Evolutionary conservation across 1,140 invertebrate species (phyloP).

Genomic region (Aphidius gifuensis): DNA sequence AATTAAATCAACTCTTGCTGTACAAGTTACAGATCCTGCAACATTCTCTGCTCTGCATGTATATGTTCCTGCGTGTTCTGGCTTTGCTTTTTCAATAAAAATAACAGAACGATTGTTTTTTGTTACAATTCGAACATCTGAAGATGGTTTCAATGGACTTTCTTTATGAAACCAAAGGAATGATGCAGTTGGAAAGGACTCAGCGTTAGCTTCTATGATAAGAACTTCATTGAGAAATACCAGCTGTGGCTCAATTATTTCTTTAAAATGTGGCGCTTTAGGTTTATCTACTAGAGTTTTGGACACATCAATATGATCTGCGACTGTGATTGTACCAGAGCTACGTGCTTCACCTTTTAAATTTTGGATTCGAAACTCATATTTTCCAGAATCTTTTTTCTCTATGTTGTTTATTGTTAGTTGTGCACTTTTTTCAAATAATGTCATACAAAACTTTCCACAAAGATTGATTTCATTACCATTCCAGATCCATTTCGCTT

Average conservation of each 20-base stretch:
- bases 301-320: conserved; percentile 31
- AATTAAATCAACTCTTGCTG: conserved; percentile 70
- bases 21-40: conserved; percentile 78
- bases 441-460: conserved; percentile 64
- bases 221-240: conserved; percentile 73
- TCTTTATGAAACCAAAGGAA: conserved; percentile 83
- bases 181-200: conserved; percentile 73
- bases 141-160: conserved; percentile 57
- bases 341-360: conserved; percentile 73
- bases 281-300: conserved; percentile 57
- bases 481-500: conserved; percentile 86
- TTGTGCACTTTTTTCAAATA: conserved; percentile 65
- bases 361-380: conserved; percentile 77
- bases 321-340: conserved; percentile 69
- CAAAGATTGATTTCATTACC: conserved; percentile 71
- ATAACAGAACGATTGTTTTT: conserved; percentile 79
- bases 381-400: conserved; percentile 78
- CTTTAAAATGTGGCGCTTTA: conserved; percentile 70
- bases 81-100: conserved; percentile 71
- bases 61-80: conserved; percentile 73
- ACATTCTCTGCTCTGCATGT: conserved; percentile 88
- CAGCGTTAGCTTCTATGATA: conserved; percentile 73
- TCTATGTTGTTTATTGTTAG: conserved; percentile 68
- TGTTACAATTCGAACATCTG: conserved; percentile 68
- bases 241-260: conserved; percentile 68